Evolutionary conservation across 2,888 invertebrate genomes (phyloP).

Genomic region (Achlya flavicornis): DNA sequence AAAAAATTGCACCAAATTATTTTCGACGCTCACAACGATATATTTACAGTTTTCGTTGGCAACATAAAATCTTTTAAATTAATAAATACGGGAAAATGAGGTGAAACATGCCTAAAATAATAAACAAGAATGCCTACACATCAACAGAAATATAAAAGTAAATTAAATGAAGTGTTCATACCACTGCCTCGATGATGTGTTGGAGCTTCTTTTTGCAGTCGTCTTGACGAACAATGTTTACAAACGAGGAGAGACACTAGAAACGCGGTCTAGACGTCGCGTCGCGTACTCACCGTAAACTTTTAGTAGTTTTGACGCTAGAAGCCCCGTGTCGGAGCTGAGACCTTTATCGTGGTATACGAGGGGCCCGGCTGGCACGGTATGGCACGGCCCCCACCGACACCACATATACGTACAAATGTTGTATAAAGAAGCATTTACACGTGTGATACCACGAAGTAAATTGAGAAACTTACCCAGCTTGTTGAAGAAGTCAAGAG

Average conservation of each 20-base stretch:
- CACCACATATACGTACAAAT: conserved; percentile 70
- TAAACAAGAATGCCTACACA: too few species aligned
- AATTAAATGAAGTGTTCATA: conserved; percentile 30
- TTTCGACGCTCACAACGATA: neutral
- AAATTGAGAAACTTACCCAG: neutral
- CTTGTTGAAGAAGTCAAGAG: neutral
- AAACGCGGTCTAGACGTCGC: conserved; percentile 52
- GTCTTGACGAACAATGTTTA: conserved; percentile 51
- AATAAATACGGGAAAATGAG: too few species aligned
- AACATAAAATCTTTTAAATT: too few species aligned
- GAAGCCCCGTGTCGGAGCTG: conserved; percentile 74
- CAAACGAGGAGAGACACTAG: conserved; percentile 26
- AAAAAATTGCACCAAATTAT: too few species aligned
- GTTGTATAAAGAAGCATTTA: conserved; percentile 61
- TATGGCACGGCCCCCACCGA: conserved; percentile 74
- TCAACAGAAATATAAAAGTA: too few species aligned
- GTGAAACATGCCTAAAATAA: too few species aligned
- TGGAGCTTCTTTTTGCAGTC: conserved; percentile 44
- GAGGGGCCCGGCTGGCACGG: conserved; percentile 70
- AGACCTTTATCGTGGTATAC: conserved; percentile 67
- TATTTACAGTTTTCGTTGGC: neutral
- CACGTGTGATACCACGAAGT: conserved; percentile 35
- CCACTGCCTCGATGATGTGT: conserved; percentile 51
- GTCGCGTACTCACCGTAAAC: conserved; percentile 51
- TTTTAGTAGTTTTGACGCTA: conserved; percentile 79